These are phyloP conservation scores for Holothuria glaberrima DNA, from an alignment of 35 echinoderm and acorn worm species.

Conservation along the genomic window DNA sequence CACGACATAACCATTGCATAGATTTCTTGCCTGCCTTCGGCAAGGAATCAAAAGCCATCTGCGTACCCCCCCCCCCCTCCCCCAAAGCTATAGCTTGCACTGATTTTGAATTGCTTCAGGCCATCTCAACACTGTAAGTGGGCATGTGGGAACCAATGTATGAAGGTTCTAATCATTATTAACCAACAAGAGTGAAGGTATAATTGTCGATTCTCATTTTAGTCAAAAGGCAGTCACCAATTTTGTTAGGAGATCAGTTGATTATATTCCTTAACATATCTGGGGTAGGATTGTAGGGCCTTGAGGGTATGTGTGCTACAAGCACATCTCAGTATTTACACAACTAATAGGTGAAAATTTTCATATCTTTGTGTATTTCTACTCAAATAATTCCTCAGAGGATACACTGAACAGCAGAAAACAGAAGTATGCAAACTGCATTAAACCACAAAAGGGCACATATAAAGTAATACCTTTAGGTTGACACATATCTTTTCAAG, in stretches of 20 bases:
- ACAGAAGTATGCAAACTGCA: background rate
- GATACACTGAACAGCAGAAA: background rate
- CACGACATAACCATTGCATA: no score
- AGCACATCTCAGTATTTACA: background rate
- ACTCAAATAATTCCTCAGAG: background rate
- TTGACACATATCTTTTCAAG: conserved; percentile 9
- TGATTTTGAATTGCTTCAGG: background rate
- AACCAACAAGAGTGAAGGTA: background rate
- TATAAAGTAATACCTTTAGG: background rate
- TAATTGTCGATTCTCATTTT: background rate
- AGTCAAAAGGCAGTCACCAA: no score
- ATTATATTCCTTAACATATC: no score
- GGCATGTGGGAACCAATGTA: background rate
- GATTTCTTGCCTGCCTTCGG: background rate
- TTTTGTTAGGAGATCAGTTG: no score
- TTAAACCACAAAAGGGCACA: background rate
- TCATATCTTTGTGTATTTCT: background rate
- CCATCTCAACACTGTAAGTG: background rate
- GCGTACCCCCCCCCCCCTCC: no score
- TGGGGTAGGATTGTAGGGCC: no score
- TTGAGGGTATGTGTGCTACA: conserved; percentile 19
- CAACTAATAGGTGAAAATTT: background rate
- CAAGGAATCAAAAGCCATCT: background rate
- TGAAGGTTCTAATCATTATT: background rate
- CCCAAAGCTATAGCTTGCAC: background rate